A percentile compares a stretch with the other conserved stretches of the same genome.
Conservation (phyloP, 2,888 invertebrate species). For the Rosalia funebris region DNA sequence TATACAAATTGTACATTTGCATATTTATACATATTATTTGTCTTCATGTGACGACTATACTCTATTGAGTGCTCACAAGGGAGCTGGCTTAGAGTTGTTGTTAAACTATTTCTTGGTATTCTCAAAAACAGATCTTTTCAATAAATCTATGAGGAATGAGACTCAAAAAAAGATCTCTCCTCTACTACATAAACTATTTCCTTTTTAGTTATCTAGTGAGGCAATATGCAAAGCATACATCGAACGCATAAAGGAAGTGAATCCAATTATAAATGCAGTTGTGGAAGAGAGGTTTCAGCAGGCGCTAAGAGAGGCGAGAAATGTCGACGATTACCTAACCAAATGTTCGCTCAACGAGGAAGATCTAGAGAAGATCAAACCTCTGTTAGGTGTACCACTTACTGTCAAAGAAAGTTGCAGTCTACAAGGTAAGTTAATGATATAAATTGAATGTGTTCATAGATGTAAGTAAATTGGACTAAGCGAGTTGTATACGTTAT, state of each 20-base stretch:
- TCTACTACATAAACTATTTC: too few species aligned
- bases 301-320: conserved; percentile 78
- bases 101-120: too few species aligned
- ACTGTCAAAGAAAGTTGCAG: conserved; percentile 85
- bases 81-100: too few species aligned
- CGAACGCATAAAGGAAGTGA: conserved; percentile 80
- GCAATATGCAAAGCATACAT: conserved; percentile 78
- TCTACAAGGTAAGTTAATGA: conserved; percentile 70
- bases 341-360: conserved; percentile 42
- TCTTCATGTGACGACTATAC: too few species aligned
- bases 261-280: conserved; percentile 81
- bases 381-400: conserved; percentile 83
- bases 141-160: too few species aligned
- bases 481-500: neutral
- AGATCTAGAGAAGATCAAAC: conserved; percentile 64
- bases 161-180: too few species aligned
- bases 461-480: conserved; percentile 1
- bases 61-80: too few species aligned
- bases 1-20: too few species aligned
- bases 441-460: neutral
- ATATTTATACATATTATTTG: too few species aligned
- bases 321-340: conserved; percentile 68
- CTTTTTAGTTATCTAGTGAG: conserved; percentile 74
- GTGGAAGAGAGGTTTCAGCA: conserved; percentile 80
- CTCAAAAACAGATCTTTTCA: too few species aligned